These are phyloP conservation scores for Eupithecia inturbata DNA, from an alignment of 2,888 invertebrate species.

Conservation along the genomic window DNA sequence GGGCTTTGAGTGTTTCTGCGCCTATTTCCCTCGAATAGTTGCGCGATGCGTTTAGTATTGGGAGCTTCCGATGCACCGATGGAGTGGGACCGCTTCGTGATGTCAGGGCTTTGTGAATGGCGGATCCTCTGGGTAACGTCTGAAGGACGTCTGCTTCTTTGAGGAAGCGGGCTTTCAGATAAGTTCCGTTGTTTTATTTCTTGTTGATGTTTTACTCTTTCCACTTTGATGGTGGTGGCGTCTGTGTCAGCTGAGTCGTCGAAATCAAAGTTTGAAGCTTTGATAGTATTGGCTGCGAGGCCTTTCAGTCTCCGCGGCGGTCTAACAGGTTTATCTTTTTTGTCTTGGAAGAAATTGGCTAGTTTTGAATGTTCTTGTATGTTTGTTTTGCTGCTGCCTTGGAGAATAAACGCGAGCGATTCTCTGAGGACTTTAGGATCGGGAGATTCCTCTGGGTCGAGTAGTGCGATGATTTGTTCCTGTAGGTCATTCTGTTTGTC, in stretches of 20 bases:
- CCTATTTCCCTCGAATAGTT: conserved; percentile 67
- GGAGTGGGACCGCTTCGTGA: conserved; percentile 63
- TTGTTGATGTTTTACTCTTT: conserved; percentile 43
- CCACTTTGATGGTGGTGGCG: conserved; percentile 56
- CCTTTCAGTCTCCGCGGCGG: conserved; percentile 69
- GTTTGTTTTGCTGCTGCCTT: conserved; percentile 60
- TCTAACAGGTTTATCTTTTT: conserved; percentile 54
- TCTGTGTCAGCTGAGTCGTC: conserved; percentile 70
- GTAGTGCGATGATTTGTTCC: conserved; percentile 69
- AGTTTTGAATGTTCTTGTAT: conserved; percentile 53
- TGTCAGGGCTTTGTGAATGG: conserved; percentile 62
- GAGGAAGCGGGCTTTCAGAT: conserved; percentile 44
- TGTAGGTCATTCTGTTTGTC: conserved; percentile 70
- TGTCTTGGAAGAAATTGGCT: conserved; percentile 60
- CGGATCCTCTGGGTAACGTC: conserved; percentile 54
- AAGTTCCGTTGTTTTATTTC: conserved; percentile 27
- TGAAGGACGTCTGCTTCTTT: conserved; percentile 57
- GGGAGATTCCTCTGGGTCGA: conserved; percentile 71
- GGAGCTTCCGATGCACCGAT: conserved; percentile 60
- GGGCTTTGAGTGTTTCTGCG: conserved; percentile 65
- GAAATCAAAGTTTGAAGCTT: conserved; percentile 55
- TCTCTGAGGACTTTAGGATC: conserved; percentile 63
- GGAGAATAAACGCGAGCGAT: conserved; percentile 65
- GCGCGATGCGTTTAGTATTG: conserved; percentile 67
- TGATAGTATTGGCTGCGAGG: conserved; percentile 60